Conservation (phyloP, 2,113 vertebrate genomes). For the Hassar affinis region DNA sequence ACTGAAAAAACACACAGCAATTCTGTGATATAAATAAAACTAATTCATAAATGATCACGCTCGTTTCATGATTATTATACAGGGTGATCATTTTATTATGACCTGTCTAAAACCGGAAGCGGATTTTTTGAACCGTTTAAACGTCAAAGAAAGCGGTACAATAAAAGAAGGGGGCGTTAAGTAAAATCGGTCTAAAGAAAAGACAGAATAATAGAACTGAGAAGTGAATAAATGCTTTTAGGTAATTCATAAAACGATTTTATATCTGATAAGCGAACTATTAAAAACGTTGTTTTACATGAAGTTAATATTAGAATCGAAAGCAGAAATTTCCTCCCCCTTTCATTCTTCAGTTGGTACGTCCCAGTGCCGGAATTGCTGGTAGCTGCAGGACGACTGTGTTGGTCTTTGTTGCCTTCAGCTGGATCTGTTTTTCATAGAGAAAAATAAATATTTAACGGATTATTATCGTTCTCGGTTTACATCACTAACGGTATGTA, state of each 20-base stretch:
- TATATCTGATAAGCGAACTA: neutral
- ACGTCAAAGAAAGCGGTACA: conserved; percentile 16
- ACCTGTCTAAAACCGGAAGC: conserved; percentile 6
- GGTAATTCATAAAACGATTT: neutral
- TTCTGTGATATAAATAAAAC: neutral
- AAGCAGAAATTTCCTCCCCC: neutral
- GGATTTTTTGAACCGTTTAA: conserved; percentile 39
- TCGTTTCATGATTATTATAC: neutral
- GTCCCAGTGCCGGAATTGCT: conserved; percentile 38
- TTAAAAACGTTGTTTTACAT: neutral
- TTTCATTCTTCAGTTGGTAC: neutral
- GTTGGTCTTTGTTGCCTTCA: conserved; percentile 49
- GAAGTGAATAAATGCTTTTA: neutral
- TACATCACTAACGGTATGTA: conserved; percentile 44
- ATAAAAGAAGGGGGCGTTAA: neutral
- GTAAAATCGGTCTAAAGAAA: neutral
- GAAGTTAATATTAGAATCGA: neutral
- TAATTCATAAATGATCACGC: neutral
- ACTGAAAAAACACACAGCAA: neutral
- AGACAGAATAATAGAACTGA: fast-evolving
- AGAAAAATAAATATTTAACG: conserved; percentile 10
- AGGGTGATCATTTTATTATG: conserved; percentile 6
- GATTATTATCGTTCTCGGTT: conserved; percentile 2
- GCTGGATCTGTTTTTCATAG: conserved; percentile 35
- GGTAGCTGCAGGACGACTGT: neutral